Conservation (phyloP, 2,113 vertebrate species). For the Mormyrus iriodes region DNA sequence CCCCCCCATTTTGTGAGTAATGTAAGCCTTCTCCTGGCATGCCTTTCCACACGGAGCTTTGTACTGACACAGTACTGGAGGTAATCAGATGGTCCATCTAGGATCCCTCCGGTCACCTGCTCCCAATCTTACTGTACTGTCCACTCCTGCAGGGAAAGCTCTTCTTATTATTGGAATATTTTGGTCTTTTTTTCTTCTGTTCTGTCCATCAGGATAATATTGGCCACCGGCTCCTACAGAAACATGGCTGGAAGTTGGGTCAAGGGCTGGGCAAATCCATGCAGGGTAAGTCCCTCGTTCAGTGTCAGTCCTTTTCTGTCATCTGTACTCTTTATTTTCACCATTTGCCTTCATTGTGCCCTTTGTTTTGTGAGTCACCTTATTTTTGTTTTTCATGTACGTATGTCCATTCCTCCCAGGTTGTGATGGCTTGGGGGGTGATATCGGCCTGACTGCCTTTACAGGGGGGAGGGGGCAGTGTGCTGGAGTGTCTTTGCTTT, state of each 20-base stretch:
- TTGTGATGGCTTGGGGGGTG: not conserved
- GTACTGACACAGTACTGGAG: constrained; percentile 5
- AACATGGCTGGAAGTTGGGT: constrained; percentile 99
- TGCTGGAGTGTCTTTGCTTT: not conserved
- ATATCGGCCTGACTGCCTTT: not conserved
- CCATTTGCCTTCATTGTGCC: constrained; percentile 26
- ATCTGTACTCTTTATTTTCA: constrained; percentile 17
- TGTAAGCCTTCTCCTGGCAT: constrained; percentile 18
- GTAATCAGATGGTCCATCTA: constrained; percentile 49
- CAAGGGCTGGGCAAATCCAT: constrained; percentile 97
- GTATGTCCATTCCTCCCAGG: not conserved
- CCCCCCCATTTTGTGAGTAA: not conserved
- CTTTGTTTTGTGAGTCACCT: not conserved
- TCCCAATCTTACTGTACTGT: constrained; percentile 56
- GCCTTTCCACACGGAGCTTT: constrained; percentile 19
- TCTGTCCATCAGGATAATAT: constrained; percentile 98
- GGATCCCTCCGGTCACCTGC: constrained; percentile 53
- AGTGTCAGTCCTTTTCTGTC: constrained; percentile 20
- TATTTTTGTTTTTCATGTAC: not conserved
- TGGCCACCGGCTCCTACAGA: constrained; percentile 97
- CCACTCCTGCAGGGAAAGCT: constrained; percentile 72
- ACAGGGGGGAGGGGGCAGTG: not conserved
- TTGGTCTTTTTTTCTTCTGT: constrained; percentile 97
- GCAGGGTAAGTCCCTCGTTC: constrained; percentile 83
- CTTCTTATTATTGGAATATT: constrained; percentile 99